Evolutionary conservation across 2,888 invertebrate species (phyloP).

Genomic region (Ophion ventricosus): DNA sequence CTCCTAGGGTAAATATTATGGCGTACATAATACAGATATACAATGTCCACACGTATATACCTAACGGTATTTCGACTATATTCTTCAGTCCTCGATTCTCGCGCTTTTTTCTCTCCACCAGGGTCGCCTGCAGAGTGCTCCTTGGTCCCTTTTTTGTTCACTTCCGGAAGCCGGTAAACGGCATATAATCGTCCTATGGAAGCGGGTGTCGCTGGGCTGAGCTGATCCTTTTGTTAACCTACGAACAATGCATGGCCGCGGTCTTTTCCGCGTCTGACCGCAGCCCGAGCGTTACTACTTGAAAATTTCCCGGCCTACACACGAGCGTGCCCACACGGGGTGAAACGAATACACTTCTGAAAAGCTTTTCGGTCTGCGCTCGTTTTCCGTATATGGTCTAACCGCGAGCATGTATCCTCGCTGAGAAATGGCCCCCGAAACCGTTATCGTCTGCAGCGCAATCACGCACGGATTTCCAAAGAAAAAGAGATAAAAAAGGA

Average conservation of each 20-base stretch:
- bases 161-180: conserved; percentile 73
- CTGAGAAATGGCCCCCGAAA: conserved; percentile 40
- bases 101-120: conserved; percentile 44
- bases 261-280: conserved; percentile 69
- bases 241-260: conserved; percentile 74
- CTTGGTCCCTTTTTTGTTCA: conserved; percentile 47
- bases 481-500: conserved; percentile 24
- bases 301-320: conserved; percentile 57
- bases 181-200: conserved; percentile 76
- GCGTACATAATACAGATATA: not conserved
- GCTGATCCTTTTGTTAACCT: conserved; percentile 75
- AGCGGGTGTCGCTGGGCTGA: conserved; percentile 62
- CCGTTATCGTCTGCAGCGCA: conserved; percentile 27
- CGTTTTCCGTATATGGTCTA: conserved; percentile 49
- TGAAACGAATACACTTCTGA: conserved; percentile 23
- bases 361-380: conserved; percentile 48
- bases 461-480: conserved; percentile 41
- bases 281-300: conserved; percentile 71
- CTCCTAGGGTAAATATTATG: not conserved
- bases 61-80: conserved; percentile 53
- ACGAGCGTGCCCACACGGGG: conserved; percentile 9
- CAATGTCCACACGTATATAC: not conserved
- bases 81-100: conserved; percentile 46
- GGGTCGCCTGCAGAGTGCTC: conserved; percentile 56
- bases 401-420: conserved; percentile 46